A percentile compares a stretch with the other conserved stretches of the same genome.
Evolutionary conservation across 1,140 invertebrate species (phyloP).

Genomic region (Matsumurasca onukii): DNA sequence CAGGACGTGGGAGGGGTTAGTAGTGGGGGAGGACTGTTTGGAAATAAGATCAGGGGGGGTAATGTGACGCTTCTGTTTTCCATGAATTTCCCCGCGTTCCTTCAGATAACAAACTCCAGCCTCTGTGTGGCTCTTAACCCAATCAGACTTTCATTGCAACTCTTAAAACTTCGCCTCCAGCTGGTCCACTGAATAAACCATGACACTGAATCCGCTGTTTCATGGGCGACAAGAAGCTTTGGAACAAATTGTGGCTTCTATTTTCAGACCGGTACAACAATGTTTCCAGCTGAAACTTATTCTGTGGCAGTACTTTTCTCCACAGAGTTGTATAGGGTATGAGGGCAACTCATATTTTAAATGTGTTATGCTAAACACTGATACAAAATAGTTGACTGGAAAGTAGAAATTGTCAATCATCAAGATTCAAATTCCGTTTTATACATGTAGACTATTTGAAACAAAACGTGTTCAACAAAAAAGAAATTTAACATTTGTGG

Average conservation of each 20-base stretch:
- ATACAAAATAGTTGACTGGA: no score
- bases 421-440: no score
- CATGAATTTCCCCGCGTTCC: conserved; percentile 14
- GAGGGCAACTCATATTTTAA: no score
- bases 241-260: no score
- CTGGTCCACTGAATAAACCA: conserved; percentile 7
- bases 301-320: no score
- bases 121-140: not conserved
- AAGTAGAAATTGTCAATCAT: no score
- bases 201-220: no score
- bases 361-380: no score
- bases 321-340: no score
- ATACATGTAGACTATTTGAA: no score
- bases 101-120: conserved; percentile 11
- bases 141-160: conserved; percentile 3
- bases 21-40: conserved; percentile 4
- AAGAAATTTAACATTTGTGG: no score
- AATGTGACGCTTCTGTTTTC: conserved; percentile 21
- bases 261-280: conserved; percentile 1
- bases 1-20: not conserved
- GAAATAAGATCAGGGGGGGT: conserved; percentile 6
- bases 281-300: not conserved
- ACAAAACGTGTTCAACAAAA: no score
- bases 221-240: not conserved
- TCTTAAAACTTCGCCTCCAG: not conserved